Evolutionary conservation across 2,888 invertebrate species (phyloP), one percentile per base, ranked within the genome.

Genomic region (Drosophila niveifrons): DNA sequence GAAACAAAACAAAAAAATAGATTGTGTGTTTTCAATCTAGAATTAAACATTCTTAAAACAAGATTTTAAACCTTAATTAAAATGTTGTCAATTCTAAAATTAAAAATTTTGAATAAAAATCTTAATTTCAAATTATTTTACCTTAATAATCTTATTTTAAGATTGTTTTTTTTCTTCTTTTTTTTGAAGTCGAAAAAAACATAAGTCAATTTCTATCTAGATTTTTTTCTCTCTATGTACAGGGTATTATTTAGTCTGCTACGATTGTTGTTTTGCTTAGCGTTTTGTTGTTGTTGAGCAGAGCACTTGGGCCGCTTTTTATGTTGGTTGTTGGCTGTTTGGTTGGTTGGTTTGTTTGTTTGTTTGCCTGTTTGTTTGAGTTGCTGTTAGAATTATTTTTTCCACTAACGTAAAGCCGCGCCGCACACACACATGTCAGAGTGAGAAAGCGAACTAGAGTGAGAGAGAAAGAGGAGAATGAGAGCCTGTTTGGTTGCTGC

Each of bases 311-410:
- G 82, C 80, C 82, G 88, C 86, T 88, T 82, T 88, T 84, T 71
- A 74, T 82, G 89, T 84, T 87, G 74, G 68, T 68, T 78, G 87
- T 83, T 82, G 80, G 74, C 63, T 81, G 78, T 2, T 8, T 79
- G 88, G 87, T 87, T 84, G 73, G 67, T 76, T 75, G 84, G 10
- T 73, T 76, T 64, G 67, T 64, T 70, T 23, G 85, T 71, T 79
- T 86, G 84, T 79, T 78, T 83, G 83, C 72, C 74, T 78, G 84
- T 72, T 83, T 89, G 87, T 88, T 84, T 89, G 89, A 88, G 89
- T 87, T 89, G 89, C 87, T 85, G 84, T 88, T 88, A 86, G 89
- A 88, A 85, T 85, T 87, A 87, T 85, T 85, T 87, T 89, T 88
- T 88, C 67, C 76, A 81, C 84, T 86, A 84, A 86, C 71, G 84